Evolutionary conservation across 2,888 invertebrate genomes (phyloP).

Genomic region (Melanostoma mellinum): DNA sequence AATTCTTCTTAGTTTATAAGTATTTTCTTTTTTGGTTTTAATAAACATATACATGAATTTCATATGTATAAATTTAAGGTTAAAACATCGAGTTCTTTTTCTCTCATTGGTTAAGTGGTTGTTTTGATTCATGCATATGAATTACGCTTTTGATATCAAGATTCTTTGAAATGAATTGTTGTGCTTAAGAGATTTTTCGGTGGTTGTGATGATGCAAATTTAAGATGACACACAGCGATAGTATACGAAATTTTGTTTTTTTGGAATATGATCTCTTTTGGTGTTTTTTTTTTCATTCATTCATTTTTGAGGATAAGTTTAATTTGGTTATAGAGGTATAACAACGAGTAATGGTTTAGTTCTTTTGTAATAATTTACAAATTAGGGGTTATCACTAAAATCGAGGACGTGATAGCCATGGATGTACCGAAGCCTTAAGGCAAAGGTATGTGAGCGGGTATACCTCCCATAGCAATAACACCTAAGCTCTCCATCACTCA

Average conservation of each 20-base stretch:
- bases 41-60: too few relatives aligned
- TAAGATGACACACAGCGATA: neutral
- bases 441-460: neutral
- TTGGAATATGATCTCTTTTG: neutral
- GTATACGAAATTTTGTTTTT: constrained; percentile 1
- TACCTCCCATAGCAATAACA: neutral
- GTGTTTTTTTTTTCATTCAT: neutral
- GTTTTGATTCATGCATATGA: too few relatives aligned
- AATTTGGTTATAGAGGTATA: neutral
- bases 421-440: neutral
- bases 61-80: too few relatives aligned
- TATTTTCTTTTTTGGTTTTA: too few relatives aligned
- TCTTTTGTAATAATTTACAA: neutral
- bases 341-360: too few relatives aligned
- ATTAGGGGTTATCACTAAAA: neutral
- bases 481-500: neutral
- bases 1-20: too few relatives aligned
- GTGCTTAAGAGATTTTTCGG: neutral
- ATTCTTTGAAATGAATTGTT: neutral
- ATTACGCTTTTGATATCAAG: neutral
- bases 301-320: neutral
- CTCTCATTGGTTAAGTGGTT: too few relatives aligned
- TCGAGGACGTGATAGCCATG: constrained; percentile 1
- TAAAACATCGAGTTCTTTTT: too few relatives aligned
- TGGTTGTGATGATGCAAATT: neutral